phyloP scores from a whole-genome alignment of 1,140 invertebrate genomes.

The Rhyacophila brunnea region DNA sequence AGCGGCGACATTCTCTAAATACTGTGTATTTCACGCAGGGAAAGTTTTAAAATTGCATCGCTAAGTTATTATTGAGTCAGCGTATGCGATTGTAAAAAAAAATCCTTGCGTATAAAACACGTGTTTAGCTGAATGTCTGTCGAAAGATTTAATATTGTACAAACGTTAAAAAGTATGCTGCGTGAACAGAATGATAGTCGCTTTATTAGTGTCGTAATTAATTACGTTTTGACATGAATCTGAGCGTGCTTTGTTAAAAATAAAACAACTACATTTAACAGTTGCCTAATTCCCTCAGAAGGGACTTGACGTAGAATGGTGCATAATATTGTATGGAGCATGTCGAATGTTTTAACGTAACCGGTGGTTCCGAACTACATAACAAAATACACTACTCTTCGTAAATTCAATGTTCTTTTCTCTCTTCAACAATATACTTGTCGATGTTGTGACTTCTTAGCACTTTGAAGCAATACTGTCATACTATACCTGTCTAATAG shows the following conservation, averaged over 20 bases:
- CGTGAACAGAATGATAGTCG: neutral
- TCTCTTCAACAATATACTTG: constrained; percentile 6
- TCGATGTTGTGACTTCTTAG: constrained; percentile 32
- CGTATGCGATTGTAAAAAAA: too few relatives aligned
- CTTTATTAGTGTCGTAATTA: neutral
- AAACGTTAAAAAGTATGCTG: neutral
- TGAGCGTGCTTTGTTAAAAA: too few relatives aligned
- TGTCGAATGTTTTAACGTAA: constrained; percentile 20
- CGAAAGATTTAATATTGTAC: neutral
- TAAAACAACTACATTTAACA: too few relatives aligned
- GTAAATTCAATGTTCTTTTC: constrained; percentile 29
- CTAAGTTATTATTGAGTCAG: too few relatives aligned
- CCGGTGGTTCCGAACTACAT: neutral
- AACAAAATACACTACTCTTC: constrained; percentile 3
- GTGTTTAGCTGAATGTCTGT: too few relatives aligned
- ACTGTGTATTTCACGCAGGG: too few relatives aligned
- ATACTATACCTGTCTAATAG: constrained; percentile 10
- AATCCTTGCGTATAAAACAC: too few relatives aligned
- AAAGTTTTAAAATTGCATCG: too few relatives aligned
- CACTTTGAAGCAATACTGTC: constrained; percentile 20
- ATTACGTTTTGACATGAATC: neutral
- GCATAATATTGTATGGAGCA: constrained; percentile 34
- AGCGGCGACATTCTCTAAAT: too few relatives aligned
- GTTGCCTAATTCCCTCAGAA: too few relatives aligned
- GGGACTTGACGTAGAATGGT: constrained; percentile 33